phyloP scores from a whole-genome alignment of 53 echinoderm and acorn worm species.

The Actinopyga echinites region DNA sequence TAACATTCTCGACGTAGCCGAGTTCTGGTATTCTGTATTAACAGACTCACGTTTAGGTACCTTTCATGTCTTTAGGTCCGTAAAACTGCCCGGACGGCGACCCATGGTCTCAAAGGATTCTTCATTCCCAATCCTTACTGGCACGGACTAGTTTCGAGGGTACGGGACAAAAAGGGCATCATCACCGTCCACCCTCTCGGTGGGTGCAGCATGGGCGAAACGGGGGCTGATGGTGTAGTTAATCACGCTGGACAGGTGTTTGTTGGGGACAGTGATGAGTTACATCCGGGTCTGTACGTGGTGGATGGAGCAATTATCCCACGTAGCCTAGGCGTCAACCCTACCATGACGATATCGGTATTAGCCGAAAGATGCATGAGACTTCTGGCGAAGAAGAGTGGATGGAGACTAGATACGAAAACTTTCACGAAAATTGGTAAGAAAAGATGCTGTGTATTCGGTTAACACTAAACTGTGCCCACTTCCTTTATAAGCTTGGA shows the following conservation, averaged over 20 bases:
- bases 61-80: neutral
- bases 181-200: conserved; percentile 67
- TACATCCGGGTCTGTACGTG: conserved; percentile 51
- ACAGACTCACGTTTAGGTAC: too few relatives aligned
- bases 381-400: conserved; percentile 44
- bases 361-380: conserved; percentile 68
- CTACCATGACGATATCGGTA: conserved; percentile 57
- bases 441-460: too few relatives aligned
- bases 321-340: conserved; percentile 64
- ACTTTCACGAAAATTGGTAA: conserved; percentile 30
- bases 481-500: too few relatives aligned
- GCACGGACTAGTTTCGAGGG: conserved; percentile 41
- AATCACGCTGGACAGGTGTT: conserved; percentile 67
- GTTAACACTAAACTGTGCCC: too few relatives aligned
- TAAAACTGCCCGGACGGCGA: conserved; percentile 49
- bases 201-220: conserved; percentile 64
- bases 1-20: too few relatives aligned
- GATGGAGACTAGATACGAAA: conserved; percentile 55
- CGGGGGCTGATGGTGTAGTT: conserved; percentile 53
- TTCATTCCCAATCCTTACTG: conserved; percentile 61
- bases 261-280: conserved; percentile 45
- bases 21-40: too few relatives aligned
- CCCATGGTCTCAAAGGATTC: conserved; percentile 48
- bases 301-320: conserved; percentile 72
- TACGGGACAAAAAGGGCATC: conserved; percentile 45